Percentiles rank a stretch among this genome's conserved stretches.
phyloP scores from a whole-genome alignment of 1,140 invertebrate species.

The Drosophila nebulosa region DNA sequence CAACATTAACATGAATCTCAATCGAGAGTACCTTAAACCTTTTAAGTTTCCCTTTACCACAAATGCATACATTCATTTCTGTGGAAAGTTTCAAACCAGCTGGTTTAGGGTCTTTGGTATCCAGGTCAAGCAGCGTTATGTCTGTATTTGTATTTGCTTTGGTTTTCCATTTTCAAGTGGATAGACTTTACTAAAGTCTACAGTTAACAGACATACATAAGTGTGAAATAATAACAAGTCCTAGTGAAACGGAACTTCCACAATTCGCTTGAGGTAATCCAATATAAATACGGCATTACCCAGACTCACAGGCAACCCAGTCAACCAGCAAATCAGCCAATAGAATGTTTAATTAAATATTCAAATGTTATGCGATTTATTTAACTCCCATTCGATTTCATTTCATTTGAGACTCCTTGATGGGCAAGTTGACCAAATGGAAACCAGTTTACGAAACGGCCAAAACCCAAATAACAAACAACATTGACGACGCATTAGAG shows the following conservation, averaged over 20 bases:
- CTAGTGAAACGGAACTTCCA: background rate
- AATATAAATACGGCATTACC: slow-evolving; percentile 22
- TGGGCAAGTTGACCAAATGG: slow-evolving; percentile 67
- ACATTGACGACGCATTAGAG: slow-evolving; percentile 50
- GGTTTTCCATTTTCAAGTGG: background rate
- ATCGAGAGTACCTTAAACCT: background rate
- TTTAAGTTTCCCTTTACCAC: background rate
- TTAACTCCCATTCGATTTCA: slow-evolving; percentile 67
- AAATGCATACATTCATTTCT: background rate
- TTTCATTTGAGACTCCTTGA: slow-evolving; percentile 67
- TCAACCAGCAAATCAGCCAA: slow-evolving; percentile 9
- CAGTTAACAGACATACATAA: background rate
- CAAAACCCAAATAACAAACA: slow-evolving; percentile 57
- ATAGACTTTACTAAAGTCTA: background rate
- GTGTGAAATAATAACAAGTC: background rate
- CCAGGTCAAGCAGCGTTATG: background rate
- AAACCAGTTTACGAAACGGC: slow-evolving; percentile 63
- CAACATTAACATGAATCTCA: too few species aligned
- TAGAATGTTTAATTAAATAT: slow-evolving; percentile 39
- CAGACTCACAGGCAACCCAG: slow-evolving; percentile 9
- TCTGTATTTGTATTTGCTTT: background rate
- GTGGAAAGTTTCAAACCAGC: background rate
- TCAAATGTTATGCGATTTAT: slow-evolving; percentile 62
- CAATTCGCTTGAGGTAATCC: slow-evolving; percentile 16
- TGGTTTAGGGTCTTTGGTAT: background rate